Conservation (phyloP, 1,140 invertebrate genomes). For the Fopius arisanus region DNA sequence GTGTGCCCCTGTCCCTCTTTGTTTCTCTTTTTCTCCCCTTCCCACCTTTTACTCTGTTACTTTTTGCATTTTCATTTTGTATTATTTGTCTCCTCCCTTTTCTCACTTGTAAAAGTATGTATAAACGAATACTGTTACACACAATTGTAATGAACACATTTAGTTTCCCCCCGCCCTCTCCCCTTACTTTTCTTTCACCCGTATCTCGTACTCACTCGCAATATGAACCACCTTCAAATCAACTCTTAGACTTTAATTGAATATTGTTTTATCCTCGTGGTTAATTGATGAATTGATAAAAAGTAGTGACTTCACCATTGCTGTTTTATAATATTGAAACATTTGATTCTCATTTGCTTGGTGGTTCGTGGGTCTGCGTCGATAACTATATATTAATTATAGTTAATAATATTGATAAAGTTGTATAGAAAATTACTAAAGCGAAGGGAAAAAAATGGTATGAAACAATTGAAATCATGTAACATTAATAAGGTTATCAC, state of each 20-base stretch:
- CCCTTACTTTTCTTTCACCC: slow-evolving; percentile 4
- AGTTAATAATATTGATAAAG: slow-evolving; percentile 26
- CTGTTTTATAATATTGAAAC: slow-evolving; percentile 15
- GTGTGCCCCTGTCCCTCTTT: background rate
- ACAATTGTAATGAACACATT: slow-evolving; percentile 59
- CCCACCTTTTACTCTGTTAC: slow-evolving; percentile 13
- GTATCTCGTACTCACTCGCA: slow-evolving; percentile 14
- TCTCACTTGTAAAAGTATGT: slow-evolving; percentile 41
- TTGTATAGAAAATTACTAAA: slow-evolving; percentile 30
- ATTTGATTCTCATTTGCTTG: background rate
- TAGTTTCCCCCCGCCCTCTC: slow-evolving; percentile 32
- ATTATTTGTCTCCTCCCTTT: slow-evolving; percentile 32
- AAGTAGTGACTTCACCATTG: too few relatives aligned
- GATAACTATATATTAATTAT: background rate
- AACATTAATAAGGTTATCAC: slow-evolving; percentile 33
- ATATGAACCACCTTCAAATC: background rate
- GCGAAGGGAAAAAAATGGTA: slow-evolving; percentile 25
- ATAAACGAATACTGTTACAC: slow-evolving; percentile 57
- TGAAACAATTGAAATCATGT: slow-evolving; percentile 32
- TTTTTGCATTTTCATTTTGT: slow-evolving; percentile 25
- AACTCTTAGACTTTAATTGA: background rate
- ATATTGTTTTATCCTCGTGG: background rate
- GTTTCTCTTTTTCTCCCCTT: background rate
- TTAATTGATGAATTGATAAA: background rate
- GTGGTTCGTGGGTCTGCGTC: background rate